Base-by-base conservation (phyloP, 2,888 invertebrate genomes). In the Chrysolina haemoptera region DNA sequence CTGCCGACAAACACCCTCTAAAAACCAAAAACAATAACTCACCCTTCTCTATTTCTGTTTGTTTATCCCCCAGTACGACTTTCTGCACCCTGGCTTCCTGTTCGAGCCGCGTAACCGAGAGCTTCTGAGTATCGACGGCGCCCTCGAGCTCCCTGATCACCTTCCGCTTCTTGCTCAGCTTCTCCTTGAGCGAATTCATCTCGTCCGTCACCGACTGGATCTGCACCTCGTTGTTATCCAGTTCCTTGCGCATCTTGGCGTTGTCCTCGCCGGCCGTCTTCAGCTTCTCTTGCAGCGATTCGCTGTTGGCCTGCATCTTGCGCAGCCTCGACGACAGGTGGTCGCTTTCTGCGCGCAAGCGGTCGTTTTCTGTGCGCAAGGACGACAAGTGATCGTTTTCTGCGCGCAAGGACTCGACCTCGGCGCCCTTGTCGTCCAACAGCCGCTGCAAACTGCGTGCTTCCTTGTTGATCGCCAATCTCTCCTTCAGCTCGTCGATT, bases 31-130 rank as follows among this genome's bases (percentile, higher is more conserved):
- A n/a, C 22, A 3, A 41, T 0, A 10, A 55, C 74, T 77, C 53
- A 79, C 59, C 62, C 77, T 90, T 90, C 73, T 91, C 90, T 73
- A 91, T 89, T 79, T 91, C 91, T 1, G 88, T 90, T 80, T 89
- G 91, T 75, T 88, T 89, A 77, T 91, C 90, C 16, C 63, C 46
- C 50, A 83, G 68, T 14, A 79, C 68, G 53, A 80, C 77, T 41
- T 79, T 74, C 9, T 81, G 80, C 35, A 80, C 73, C 62, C 83
- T 85, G 48, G 84, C 79, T 63, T 81, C 81, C 8, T 85, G 83
- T 16, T 79, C 18, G 78, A 81, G 78, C 50, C 81, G 80, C 63
- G 86, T 76, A n/a, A 88, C 79, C 76, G 78, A 65, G 3, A 68
- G 68, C 11, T 79, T 77, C 3, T 78, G 73, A 22, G 71, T 77